These are phyloP conservation scores for Papilio polyxenes DNA, from an alignment of 1,140 invertebrate genomes.

Conservation along the genomic window DNA sequence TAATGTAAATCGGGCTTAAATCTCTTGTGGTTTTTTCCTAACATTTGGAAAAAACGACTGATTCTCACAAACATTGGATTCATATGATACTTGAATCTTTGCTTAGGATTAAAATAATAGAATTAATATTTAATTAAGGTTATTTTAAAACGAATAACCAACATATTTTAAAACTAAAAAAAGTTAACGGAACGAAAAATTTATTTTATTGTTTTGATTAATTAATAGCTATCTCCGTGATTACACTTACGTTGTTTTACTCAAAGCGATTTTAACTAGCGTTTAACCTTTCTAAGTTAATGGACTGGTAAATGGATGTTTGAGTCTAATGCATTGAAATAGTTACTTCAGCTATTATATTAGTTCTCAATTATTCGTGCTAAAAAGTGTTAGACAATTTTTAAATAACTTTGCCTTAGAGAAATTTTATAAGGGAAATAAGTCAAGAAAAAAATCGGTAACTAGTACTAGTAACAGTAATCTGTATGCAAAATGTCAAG, in stretches of 20 bases:
- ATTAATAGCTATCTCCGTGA: not conserved
- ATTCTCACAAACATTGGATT: not conserved
- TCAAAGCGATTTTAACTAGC: not conserved
- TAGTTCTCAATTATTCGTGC: not conserved
- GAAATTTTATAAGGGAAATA: no score
- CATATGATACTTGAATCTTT: not conserved
- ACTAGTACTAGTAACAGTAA: no score
- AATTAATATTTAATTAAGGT: not conserved
- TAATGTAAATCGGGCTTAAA: not conserved
- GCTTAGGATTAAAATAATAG: not conserved
- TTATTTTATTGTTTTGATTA: not conserved
- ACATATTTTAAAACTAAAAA: not conserved
- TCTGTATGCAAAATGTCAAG: no score
- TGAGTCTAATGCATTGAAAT: not conserved
- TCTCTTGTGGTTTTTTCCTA: not conserved
- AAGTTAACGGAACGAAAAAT: not conserved
- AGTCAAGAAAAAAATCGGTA: no score
- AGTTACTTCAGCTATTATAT: not conserved
- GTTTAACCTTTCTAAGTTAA: not conserved
- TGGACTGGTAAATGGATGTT: no score
- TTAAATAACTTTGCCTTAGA: no score
- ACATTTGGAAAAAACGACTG: not conserved
- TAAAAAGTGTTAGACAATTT: no score
- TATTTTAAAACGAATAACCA: not conserved
- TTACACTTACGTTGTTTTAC: not conserved